A percentile compares a stretch with the other conserved stretches of the same genome.
Evolutionary conservation across 1,140 invertebrate genomes (phyloP).

Genomic region (Antheraea mylitta): DNA sequence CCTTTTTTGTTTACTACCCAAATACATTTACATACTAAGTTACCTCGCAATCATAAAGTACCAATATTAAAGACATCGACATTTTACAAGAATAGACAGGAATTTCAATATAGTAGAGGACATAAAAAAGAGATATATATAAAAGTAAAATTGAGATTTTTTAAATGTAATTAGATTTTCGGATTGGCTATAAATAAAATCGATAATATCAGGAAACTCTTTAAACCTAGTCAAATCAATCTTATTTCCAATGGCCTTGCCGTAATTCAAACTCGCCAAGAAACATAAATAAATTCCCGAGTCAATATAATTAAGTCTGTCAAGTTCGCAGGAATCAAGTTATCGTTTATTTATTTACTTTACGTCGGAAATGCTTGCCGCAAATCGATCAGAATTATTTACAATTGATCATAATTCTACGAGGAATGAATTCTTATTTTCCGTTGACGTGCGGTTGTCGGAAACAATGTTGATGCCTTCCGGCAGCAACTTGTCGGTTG

Average conservation of each 20-base stretch:
- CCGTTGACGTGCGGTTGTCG: not conserved
- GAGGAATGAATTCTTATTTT: not conserved
- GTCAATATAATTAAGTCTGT: not conserved
- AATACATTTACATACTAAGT: too few species aligned
- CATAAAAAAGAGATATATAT: too few species aligned
- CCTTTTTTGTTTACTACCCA: too few species aligned
- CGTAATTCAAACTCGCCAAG: constrained; percentile 1
- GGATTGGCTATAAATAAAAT: too few species aligned
- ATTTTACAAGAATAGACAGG: too few species aligned
- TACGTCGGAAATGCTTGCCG: constrained; percentile 3
- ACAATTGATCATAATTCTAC: constrained; percentile 14
- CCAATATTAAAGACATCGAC: too few species aligned
- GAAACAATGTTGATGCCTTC: constrained; percentile 9
- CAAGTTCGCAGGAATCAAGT: not conserved
- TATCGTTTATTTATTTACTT: constrained; percentile 1
- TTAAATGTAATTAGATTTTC: too few species aligned
- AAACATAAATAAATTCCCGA: not conserved
- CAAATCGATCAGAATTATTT: constrained; percentile 20
- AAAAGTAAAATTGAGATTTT: too few species aligned
- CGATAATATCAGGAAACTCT: not conserved
- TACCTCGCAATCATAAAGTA: too few species aligned
- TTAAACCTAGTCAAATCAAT: not conserved
- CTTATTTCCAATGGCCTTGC: not conserved
- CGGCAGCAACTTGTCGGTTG: constrained; percentile 3
- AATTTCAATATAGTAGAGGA: too few species aligned